Evolutionary conservation across 2,797 vertebrate species (phyloP).

Genomic region (Urosaurus nigricauda): DNA sequence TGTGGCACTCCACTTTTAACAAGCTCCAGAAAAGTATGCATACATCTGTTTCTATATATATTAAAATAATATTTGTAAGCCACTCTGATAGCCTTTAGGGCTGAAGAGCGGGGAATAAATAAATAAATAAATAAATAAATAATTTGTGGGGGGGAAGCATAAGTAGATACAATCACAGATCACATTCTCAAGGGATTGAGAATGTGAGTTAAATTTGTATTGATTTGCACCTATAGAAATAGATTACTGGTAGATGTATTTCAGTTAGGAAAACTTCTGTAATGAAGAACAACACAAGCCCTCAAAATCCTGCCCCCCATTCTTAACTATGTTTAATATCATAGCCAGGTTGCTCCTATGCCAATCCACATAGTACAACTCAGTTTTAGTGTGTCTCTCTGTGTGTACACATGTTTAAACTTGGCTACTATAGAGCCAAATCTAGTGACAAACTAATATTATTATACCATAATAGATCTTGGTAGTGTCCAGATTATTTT

Average conservation of each 20-base stretch:
- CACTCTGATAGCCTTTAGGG: too few species aligned
- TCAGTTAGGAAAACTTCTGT: background rate
- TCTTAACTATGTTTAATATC: background rate
- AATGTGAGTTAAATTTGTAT: too few species aligned
- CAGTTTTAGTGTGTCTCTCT: too few species aligned
- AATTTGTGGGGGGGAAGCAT: too few species aligned
- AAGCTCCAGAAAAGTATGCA: background rate
- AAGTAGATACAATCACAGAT: too few species aligned
- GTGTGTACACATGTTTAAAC: too few species aligned
- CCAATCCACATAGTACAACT: background rate
- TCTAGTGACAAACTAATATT: background rate
- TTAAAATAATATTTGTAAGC: too few species aligned
- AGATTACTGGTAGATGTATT: background rate
- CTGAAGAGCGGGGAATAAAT: too few species aligned
- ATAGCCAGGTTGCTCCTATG: background rate
- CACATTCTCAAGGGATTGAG: too few species aligned
- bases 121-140: too few species aligned
- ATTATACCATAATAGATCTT: background rate
- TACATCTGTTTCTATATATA: too few species aligned
- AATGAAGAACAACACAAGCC: background rate
- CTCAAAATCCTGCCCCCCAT: too few species aligned
- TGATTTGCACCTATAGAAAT: background rate
- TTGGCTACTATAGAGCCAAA: background rate
- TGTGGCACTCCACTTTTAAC: background rate
- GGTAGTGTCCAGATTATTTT: background rate